A percentile compares a stretch with the other conserved stretches of the same genome.
Conservation (phyloP, 2,113 vertebrate species). For the Crotalus tigris region DNA sequence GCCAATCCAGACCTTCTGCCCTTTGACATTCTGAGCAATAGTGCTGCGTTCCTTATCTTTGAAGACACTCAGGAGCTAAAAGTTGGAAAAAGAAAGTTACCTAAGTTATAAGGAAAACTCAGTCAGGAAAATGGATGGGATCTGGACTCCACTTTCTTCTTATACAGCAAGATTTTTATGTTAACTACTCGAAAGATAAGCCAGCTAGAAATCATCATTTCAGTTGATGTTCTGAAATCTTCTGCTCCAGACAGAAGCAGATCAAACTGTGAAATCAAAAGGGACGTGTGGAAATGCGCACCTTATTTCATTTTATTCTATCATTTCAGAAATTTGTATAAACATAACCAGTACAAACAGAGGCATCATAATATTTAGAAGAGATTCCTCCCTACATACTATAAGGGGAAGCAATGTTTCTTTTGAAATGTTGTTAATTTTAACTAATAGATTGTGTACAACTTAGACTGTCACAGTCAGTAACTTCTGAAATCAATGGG, state of each 20-base stretch:
- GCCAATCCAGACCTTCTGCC: constrained; percentile 82
- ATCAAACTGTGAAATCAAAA: background rate
- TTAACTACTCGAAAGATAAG: background rate
- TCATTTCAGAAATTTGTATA: background rate
- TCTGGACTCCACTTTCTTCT: background rate
- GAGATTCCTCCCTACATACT: background rate
- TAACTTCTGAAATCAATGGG: background rate
- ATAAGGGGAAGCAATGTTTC: background rate
- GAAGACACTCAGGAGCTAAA: constrained; percentile 89
- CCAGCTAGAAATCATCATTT: background rate
- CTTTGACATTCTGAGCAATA: constrained; percentile 84
- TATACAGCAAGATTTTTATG: too few species aligned
- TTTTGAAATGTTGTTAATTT: background rate
- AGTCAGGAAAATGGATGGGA: background rate
- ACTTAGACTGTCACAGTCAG: background rate
- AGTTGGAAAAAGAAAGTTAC: background rate
- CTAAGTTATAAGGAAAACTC: background rate
- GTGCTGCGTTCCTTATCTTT: constrained; percentile 83
- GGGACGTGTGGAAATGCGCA: background rate
- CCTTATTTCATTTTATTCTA: background rate
- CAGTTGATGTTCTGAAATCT: too few species aligned
- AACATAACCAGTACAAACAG: background rate
- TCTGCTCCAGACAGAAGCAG: background rate
- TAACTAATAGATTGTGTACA: background rate
- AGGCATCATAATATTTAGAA: background rate